Evolutionary conservation across 2,113 vertebrate species (phyloP).

Genomic region (Pygoscelis adeliae): DNA sequence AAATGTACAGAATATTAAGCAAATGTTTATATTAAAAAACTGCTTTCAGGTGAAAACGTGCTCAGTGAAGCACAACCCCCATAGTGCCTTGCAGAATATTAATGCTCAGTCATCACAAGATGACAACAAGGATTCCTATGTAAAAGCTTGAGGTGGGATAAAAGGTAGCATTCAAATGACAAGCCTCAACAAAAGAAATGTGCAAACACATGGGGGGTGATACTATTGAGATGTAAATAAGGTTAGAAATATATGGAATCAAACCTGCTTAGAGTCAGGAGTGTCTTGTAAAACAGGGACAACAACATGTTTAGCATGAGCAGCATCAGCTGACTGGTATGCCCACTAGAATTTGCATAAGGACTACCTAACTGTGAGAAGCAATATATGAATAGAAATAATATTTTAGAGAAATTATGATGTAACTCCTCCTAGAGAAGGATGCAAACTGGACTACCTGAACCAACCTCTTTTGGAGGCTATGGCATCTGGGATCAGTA

Average conservation of each 20-base stretch:
- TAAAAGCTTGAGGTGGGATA: constrained; percentile 37
- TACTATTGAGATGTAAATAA: constrained; percentile 70
- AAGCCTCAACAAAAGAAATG: constrained; percentile 49
- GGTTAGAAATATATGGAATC: constrained; percentile 32
- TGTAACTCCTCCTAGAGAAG: neutral
- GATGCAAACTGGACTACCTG: neutral
- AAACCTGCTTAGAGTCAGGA: constrained; percentile 15
- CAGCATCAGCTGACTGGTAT: neutral
- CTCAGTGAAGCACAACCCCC: constrained; percentile 62
- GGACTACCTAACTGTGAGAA: neutral
- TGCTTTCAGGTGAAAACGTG: constrained; percentile 76
- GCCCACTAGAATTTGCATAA: neutral
- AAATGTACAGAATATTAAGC: constrained; percentile 81
- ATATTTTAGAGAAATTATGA: neutral
- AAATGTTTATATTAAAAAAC: constrained; percentile 80
- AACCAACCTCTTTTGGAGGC: neutral
- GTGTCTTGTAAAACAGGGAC: constrained; percentile 26
- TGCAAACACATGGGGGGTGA: constrained; percentile 25
- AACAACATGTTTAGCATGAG: neutral
- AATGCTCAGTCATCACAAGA: constrained; percentile 64
- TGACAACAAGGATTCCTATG: constrained; percentile 46
- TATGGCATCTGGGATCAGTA: neutral
- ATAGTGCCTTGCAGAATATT: constrained; percentile 71
- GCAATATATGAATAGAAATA: neutral
- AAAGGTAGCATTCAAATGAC: constrained; percentile 41